Evolutionary conservation across 2,888 invertebrate genomes (phyloP), one percentile per base, ranked within the genome.

Genomic region (Erebia epiphron): DNA sequence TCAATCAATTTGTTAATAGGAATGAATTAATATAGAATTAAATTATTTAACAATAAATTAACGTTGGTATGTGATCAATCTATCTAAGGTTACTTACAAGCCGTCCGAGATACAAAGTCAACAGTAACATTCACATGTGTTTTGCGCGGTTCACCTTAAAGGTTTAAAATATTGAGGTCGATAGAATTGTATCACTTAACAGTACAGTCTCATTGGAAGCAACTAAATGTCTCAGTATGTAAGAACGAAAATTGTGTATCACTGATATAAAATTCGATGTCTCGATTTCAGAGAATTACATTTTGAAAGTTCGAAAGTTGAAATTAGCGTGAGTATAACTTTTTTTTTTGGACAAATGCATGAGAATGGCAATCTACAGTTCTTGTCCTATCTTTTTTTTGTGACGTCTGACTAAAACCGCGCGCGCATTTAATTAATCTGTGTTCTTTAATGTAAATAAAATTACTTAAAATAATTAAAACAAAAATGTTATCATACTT

Each of bases 131-230:
- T 75, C 75, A 69, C 69, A 75, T 70, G 60, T 58, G 63, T 71
- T 73, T 74, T 56, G 69, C 70, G 66, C 73, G 72, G 72, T 72
- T 74, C 72, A 74, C 74, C 74, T 75, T 73, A 73, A 75, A 77
- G 76, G 76, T 76, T 73, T 35, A 35, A 75, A 56, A 69, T 68
- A 75, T 75, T 76, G 74, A 76, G 77, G 77, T 71, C 73, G 67
- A 61, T 68, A 70, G 66, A 74, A 72, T 75, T 66, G 71, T 74
- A 69, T 60, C 66, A 72, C 56, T 58, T 18, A 56, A 62, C 21
- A 63, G 50, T 46, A 21, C 43, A 18, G 58, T 54, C 18, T 49
- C 2, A 18, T 49, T 49, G 21, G 10, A 49, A 41, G 65, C 67
- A 67, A 68, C 68, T 70, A 61, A 61, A 60, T 16, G 8, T 26